These are phyloP conservation scores for Cataglyphis livida DNA, from an alignment of 2,888 invertebrate genomes.

Conservation along the genomic window DNA sequence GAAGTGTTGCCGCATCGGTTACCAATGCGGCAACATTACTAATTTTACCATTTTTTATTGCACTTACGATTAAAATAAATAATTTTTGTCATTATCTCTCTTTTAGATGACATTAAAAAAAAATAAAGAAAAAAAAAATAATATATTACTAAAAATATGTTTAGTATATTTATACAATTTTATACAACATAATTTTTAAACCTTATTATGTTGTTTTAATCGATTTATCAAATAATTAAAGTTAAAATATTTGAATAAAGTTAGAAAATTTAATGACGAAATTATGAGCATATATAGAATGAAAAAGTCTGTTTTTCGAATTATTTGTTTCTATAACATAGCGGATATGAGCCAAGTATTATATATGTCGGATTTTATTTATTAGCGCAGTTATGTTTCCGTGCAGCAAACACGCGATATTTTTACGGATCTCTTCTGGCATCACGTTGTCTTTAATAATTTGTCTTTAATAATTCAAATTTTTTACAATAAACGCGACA, in stretches of 20 bases:
- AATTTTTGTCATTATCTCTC: background rate
- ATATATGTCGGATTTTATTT: constrained; percentile 3
- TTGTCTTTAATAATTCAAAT: constrained; percentile 25
- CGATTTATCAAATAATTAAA: constrained; percentile 4
- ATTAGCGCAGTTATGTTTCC: background rate
- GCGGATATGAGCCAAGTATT: background rate
- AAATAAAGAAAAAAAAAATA: background rate
- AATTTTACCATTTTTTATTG: constrained; percentile 46
- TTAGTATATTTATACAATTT: background rate
- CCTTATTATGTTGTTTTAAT: background rate
- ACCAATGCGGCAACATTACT: constrained; percentile 39
- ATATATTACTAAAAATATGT: background rate
- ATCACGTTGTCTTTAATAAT: constrained; percentile 21
- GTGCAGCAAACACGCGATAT: background rate
- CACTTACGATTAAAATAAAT: constrained; percentile 39
- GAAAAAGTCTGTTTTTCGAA: background rate
- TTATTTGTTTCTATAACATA: background rate
- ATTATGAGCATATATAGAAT: background rate
- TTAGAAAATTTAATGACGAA: background rate
- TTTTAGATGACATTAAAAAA: background rate
- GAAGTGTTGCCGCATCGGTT: constrained; percentile 30
- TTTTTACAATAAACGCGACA: constrained; percentile 21
- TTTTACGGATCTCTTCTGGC: constrained; percentile 1
- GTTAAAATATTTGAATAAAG: background rate
- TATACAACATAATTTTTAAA: background rate